Evolutionary conservation across 64 coral and sea anemone species (phyloP).

Genomic region (Actinia tenebrosa): DNA sequence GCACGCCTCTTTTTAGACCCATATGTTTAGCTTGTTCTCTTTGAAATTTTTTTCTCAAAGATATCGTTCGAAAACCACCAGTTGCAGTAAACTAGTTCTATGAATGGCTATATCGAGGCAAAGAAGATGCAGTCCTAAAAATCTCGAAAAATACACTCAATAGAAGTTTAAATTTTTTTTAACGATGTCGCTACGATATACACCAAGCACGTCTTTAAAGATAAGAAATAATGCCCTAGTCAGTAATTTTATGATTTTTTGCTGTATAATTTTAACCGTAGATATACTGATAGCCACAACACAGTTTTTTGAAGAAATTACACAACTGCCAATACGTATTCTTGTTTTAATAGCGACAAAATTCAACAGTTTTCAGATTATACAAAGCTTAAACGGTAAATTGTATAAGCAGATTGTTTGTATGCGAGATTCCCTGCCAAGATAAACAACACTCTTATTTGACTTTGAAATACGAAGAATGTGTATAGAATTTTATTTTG

Average conservation of each 20-base stretch:
- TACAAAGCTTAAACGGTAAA: slow-evolving; percentile 7
- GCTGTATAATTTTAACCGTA: neutral
- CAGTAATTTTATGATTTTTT: neutral
- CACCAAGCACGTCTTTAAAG: neutral
- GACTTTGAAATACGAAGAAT: neutral
- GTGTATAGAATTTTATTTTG: too few species aligned
- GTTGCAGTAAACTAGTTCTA: neutral
- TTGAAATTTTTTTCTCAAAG: neutral
- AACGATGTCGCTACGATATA: neutral
- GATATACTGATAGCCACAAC: neutral
- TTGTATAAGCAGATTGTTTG: slow-evolving; percentile 2
- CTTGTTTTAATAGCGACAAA: neutral
- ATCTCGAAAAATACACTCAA: neutral
- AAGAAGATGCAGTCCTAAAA: neutral
- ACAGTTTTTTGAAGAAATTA: neutral
- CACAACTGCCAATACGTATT: neutral
- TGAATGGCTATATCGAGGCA: too few species aligned
- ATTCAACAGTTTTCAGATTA: neutral
- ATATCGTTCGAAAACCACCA: neutral
- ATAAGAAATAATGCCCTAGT: neutral
- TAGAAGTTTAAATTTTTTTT: neutral
- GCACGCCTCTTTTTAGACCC: neutral
- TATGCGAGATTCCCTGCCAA: neutral
- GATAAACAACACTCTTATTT: neutral
- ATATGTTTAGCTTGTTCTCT: neutral